Evolutionary conservation across 2,113 vertebrate genomes (phyloP).

Genomic region (Morone saxatilis): DNA sequence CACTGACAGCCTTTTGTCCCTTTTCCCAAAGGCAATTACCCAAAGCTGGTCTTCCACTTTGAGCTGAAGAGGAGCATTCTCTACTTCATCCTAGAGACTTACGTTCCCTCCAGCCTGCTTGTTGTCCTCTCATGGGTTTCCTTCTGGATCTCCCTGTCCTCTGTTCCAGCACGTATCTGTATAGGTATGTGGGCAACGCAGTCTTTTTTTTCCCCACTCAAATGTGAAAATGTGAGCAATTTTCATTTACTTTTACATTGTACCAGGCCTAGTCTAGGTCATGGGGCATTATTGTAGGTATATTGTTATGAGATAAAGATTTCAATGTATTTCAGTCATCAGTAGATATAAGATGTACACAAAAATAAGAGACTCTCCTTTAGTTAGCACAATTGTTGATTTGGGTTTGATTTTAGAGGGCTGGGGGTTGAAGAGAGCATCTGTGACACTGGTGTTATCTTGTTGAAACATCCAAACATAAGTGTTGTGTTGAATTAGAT

Average conservation of each 20-base stretch:
- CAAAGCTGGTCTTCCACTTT: conserved; percentile 92
- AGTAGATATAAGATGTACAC: background rate
- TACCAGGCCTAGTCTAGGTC: background rate
- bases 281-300: background rate
- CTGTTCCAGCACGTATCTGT: conserved; percentile 92
- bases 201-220: background rate
- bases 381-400: background rate
- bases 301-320: background rate
- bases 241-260: background rate
- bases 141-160: conserved; percentile 94
- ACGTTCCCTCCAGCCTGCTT: conserved; percentile 91
- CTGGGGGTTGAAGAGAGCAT: conserved; percentile 10
- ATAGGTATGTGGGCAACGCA: conserved; percentile 84
- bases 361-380: background rate
- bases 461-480: conserved; percentile 5
- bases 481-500: conserved; percentile 23
- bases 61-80: conserved; percentile 92
- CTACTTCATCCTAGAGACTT: conserved; percentile 93
- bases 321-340: background rate
- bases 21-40: conserved; percentile 85
- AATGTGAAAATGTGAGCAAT: background rate
- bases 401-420: background rate
- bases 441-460: conserved; percentile 9
- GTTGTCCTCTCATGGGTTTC: conserved; percentile 95
- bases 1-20: background rate